These are phyloP conservation scores for Diorhabda sublineata DNA, from an alignment of 1,140 invertebrate genomes.

Conservation along the genomic window DNA sequence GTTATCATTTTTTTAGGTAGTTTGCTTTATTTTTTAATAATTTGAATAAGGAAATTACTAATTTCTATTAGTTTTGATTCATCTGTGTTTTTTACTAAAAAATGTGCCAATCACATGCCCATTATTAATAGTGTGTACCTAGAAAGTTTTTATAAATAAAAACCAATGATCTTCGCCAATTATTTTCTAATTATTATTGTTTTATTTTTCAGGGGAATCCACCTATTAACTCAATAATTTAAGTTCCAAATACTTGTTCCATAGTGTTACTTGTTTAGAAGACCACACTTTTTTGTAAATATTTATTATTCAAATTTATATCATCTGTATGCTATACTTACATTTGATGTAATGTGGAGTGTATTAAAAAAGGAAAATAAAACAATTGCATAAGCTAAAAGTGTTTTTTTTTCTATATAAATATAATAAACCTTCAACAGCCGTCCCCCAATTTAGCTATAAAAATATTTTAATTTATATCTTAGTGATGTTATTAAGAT, in stretches of 20 bases:
- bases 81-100: too few relatives aligned
- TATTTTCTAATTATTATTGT: neutral
- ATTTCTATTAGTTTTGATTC: too few relatives aligned
- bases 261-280: conserved; percentile 5
- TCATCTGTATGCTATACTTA: neutral
- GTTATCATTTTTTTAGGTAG: too few relatives aligned
- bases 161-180: neutral
- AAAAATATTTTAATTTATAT: too few relatives aligned
- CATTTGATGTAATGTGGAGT: neutral
- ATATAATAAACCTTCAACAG: too few relatives aligned
- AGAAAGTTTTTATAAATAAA: too few relatives aligned
- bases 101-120: too few relatives aligned
- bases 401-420: neutral
- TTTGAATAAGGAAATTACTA: too few relatives aligned
- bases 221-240: conserved; percentile 9
- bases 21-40: too few relatives aligned
- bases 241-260: conserved; percentile 9
- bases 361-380: neutral
- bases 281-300: conserved; percentile 5
- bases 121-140: too few relatives aligned
- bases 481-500: too few relatives aligned
- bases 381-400: neutral
- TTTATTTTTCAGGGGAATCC: conserved; percentile 17
- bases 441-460: too few relatives aligned
- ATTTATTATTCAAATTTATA: neutral